A percentile compares a stretch with the other conserved stretches of the same genome.
phyloP scores from a whole-genome alignment of 2,888 invertebrate genomes.

The Papilio demoleus region DNA sequence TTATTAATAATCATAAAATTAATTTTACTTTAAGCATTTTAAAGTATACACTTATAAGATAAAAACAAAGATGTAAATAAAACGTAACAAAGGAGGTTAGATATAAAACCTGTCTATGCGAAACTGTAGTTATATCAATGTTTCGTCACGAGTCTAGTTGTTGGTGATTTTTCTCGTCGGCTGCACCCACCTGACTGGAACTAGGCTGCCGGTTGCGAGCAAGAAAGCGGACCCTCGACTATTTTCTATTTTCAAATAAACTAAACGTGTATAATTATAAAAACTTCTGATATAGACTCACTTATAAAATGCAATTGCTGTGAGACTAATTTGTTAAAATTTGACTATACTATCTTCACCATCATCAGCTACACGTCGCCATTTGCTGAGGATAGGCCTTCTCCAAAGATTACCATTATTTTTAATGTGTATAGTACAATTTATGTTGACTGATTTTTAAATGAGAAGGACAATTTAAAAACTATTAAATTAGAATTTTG shows the following conservation, averaged over 20 bases:
- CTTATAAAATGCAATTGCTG: slow-evolving; percentile 51
- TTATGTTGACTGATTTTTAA: too few relatives aligned
- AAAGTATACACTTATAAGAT: not conserved
- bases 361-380: too few relatives aligned
- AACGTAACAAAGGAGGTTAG: slow-evolving; percentile 22
- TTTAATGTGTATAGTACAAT: too few relatives aligned
- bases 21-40: too few relatives aligned
- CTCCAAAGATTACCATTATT: too few relatives aligned
- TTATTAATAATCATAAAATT: too few relatives aligned
- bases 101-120: slow-evolving; percentile 31
- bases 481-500: too few relatives aligned
- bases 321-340: not conserved
- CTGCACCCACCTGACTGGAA: slow-evolving; percentile 62
- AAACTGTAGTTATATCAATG: slow-evolving; percentile 36
- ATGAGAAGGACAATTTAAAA: too few relatives aligned
- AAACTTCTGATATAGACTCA: too few relatives aligned
- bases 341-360: not conserved
- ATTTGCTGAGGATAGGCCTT: too few relatives aligned
- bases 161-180: slow-evolving; percentile 54
- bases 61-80: slow-evolving; percentile 23
- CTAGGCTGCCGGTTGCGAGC: slow-evolving; percentile 59
- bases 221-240: slow-evolving; percentile 77
- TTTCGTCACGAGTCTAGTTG: slow-evolving; percentile 43
- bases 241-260: slow-evolving; percentile 79
- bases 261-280: slow-evolving; percentile 75